Base-by-base conservation (phyloP, 2,113 vertebrate genomes). In the Solenodon paradoxus region DNA sequence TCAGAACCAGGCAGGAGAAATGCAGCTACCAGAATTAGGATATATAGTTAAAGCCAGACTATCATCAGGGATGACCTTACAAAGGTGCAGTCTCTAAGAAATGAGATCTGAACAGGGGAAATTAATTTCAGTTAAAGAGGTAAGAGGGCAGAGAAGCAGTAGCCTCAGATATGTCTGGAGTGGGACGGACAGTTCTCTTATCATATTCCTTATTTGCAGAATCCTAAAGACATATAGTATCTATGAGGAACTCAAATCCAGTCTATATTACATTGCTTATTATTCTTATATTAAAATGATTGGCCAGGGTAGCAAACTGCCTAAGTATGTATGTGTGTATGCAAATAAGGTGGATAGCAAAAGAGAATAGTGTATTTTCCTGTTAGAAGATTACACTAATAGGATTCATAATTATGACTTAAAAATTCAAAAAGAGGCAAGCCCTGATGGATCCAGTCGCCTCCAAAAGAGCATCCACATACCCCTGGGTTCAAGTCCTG, bases 241-340 rank as follows among this genome's bases (percentile, higher is more conserved):
- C 32, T 88, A 28, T 78, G 92, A 82, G 78, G 74, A 28, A 64
- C n/a, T 89, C 84, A 82, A 87, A 74, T 75, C 15, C 32, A 72
- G 26, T 55, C 49, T 63, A 68, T 42, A 49, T 92, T 53, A 94
- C 94, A 88, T 71, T 96, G 45, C 13, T 94, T 92, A 42, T 80
- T 95, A 45, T 79, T 63, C 75, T 95, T 72, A 88, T 71, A 78
- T 92, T 89, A 77, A 86, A 82, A 63, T 78, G 68, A 92, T 68
- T 91, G 82, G 13, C 24, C 47, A 53, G 59, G 69, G 75, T 28
- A 88, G 66, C 64, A 88, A 80, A 94, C 38, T 49, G 28, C 55
- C 64, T 53, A 51, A 84, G 57, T 55, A 11, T 28, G 51, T 42
- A 24, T 93, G 88, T 93, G 63, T 61, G 3, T 78, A 20, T 38